Evolutionary conservation across 2,888 invertebrate genomes (phyloP).

Genomic region (Prosopocoilus inquinatus): DNA sequence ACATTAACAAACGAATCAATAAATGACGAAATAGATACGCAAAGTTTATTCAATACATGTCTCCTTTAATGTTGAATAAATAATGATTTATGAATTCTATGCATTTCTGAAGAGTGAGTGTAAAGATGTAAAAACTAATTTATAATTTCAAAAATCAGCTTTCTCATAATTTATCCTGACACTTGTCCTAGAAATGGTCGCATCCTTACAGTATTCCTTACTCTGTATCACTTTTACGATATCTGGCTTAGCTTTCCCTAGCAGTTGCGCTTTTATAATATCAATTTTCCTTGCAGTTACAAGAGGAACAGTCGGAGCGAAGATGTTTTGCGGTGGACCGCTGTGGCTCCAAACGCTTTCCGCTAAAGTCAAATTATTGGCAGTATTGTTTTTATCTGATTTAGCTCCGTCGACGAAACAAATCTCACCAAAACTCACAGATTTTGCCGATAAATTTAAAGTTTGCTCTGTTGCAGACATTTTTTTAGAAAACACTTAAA

Average conservation of each 20-base stretch:
- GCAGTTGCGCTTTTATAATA: conserved; percentile 34
- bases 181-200: conserved; percentile 11
- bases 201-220: conserved; percentile 13
- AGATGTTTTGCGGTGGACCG: conserved; percentile 33
- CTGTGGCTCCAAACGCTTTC: conserved; percentile 37
- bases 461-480: neutral
- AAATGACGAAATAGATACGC: too few species aligned
- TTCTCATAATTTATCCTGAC: conserved; percentile 12
- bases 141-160: neutral
- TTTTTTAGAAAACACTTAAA: neutral
- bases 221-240: conserved; percentile 5
- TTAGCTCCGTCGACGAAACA: conserved; percentile 36
- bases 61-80: too few species aligned
- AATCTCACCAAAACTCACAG: conserved; percentile 9
- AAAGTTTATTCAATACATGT: too few species aligned
- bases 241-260: conserved; percentile 30
- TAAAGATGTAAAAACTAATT: too few species aligned
- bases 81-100: too few species aligned
- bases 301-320: conserved; percentile 25
- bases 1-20: too few species aligned
- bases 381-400: conserved; percentile 29
- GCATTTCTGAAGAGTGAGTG: too few species aligned
- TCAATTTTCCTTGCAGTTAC: conserved; percentile 39
- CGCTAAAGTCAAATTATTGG: conserved; percentile 23
- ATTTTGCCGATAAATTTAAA: neutral